Evolutionary conservation across 2,797 vertebrate genomes (phyloP).

Genomic region (Myotis myotis): DNA sequence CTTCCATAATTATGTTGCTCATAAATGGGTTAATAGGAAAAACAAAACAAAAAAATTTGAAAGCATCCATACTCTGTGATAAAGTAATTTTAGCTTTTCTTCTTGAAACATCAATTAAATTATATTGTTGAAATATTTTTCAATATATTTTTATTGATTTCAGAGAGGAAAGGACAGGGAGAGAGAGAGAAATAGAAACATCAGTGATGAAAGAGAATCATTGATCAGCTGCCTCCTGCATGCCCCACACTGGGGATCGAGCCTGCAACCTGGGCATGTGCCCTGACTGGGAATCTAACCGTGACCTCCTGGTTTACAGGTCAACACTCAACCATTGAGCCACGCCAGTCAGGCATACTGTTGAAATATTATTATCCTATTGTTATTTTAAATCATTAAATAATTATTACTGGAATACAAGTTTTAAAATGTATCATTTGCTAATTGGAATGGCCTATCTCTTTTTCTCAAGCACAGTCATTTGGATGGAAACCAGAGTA

Average conservation of each 20-base stretch:
- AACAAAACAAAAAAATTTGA: neutral
- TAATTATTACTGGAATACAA: neutral
- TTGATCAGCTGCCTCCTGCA: no score
- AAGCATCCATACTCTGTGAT: neutral
- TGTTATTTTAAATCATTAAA: neutral
- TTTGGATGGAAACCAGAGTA: neutral
- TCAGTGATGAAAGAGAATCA: no score
- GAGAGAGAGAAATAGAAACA: no score
- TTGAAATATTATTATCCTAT: neutral
- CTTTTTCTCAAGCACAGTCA: neutral
- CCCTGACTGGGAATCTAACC: no score
- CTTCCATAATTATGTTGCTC: neutral
- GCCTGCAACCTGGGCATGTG: no score
- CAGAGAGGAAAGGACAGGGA: no score
- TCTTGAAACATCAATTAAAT: neutral
- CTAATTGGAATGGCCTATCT: neutral
- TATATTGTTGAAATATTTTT: neutral
- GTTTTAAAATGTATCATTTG: neutral
- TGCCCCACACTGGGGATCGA: no score
- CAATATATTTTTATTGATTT: no score
- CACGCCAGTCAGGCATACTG: neutral
- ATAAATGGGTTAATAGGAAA: neutral
- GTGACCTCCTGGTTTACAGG: no score
- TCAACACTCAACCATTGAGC: no score
- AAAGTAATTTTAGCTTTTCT: slow-evolving; percentile 13